Base-by-base conservation (phyloP, 2,797 vertebrate species). In the Squalus acanthias region DNA sequence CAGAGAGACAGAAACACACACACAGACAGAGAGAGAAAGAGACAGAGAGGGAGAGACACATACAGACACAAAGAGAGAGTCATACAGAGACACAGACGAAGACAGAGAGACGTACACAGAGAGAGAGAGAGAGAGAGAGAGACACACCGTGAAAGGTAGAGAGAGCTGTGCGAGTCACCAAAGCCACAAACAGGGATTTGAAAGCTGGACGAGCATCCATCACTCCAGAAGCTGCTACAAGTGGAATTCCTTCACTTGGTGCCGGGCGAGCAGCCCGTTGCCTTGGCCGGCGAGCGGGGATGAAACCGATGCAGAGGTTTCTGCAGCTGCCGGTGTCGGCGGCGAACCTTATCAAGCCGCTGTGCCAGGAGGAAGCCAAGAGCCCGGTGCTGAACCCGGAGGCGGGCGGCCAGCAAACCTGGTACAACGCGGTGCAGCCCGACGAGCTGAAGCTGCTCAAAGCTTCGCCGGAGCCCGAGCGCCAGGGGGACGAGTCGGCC, bases 401-500 rank as follows among this genome's bases (percentile, higher is more conserved):
- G 87, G 97, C 97, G 0, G 97, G 97, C 15, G 97, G 97, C 15
- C 98, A 98, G 22, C 98, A 99, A 1, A 85, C 98, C 85, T 99
- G 99, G 99, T 99, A 99, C 98, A 99, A 97, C 29, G 98, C 99
- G 22, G 97, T 99, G 96, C 98, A 98, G 97, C 98, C 98, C 0
- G 99, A 99, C 0, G 99, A 99, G 97, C 98, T 99, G 60, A 97
- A 97, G 93, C 98, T 98, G 96, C 98, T 99, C 0, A 98, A 98
- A 91, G 96, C 97, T 15, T 97, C 98, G 17, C 97, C 76, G 69
- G 97, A 9, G 0, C 97, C 94, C 87, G 1, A 93, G 33, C 63
- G 97, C 91, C 96, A 97, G 24, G 22, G 50, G 20, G 97, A 96
- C 96, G 97, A 7, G 24, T 96, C 96, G 92, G 91, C 96, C 0